Evolutionary conservation across 1,140 invertebrate species (phyloP), one percentile per base, ranked within the genome.

Genomic region (Anadara kagoshimensis): DNA sequence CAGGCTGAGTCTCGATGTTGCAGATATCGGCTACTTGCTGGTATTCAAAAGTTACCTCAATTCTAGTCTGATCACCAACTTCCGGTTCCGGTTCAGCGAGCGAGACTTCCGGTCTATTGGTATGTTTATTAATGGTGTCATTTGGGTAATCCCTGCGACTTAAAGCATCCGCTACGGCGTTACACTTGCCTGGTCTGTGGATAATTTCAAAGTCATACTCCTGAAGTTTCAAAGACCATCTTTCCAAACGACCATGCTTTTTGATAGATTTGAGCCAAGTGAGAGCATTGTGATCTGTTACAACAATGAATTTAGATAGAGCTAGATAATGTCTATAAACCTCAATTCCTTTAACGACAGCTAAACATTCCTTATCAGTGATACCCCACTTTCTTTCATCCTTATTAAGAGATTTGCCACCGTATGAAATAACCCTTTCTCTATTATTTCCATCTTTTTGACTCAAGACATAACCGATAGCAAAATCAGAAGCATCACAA

Each of bases 351-450:
- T 73, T 64, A 18, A 77, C 24, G 49, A 77, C 47, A 20, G 73
- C 67, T 49, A 71, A 18, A 12, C 66, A 16, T 65, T 75, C 73
- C 16, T 20, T 49, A 12, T 62, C 57, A 47, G 41, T 58, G 41
- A 69, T 69, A 11, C 18, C 53, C 44, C 62, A 91, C 36, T 91
- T 90, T 53, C 66, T 69, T 80, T 93, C 91, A 2, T 88, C 75
- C 0, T 57, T 43, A 5, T 67, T 83, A 5, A 92, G 66, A 5
- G 83, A 73, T 12, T 89, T 73, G 73, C 89, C 90, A 0, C 89
- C 90, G 71, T 91, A 92, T 22, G 82, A 89, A 5, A 91, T 83
- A 0, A 89, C 87, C 14, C 75, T 41, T 84, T 90, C 69, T n/a
- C n/a, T n/a, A n/a, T n/a, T n/a, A n/a, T n/a, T n/a, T n/a, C n/a